A percentile compares a stretch with the other conserved stretches of the same genome.
phyloP scores from a whole-genome alignment of 2,797 vertebrate species.

The Poecilia gillii region DNA sequence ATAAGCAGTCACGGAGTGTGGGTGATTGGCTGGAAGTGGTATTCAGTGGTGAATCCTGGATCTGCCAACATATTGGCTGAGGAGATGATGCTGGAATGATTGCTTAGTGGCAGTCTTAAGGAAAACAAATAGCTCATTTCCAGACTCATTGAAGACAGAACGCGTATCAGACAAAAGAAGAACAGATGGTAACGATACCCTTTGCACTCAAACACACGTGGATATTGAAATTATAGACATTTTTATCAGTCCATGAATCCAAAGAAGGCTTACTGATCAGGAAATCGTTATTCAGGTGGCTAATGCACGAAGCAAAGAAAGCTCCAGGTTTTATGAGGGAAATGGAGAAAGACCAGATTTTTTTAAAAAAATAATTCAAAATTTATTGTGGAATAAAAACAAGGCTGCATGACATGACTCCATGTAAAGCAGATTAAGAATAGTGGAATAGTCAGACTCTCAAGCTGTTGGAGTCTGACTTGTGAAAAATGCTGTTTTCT shows the following conservation, averaged over 20 bases:
- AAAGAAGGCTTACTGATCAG: background rate
- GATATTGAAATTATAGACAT: background rate
- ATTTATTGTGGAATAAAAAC: background rate
- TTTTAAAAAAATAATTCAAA: background rate
- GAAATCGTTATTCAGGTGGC: background rate
- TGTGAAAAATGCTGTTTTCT: background rate
- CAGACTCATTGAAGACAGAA: background rate
- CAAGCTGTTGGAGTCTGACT: background rate
- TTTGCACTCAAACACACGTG: background rate
- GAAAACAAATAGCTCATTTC: conserved; percentile 3
- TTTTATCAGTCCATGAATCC: background rate
- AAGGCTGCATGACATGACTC: background rate
- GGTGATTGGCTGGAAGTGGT: conserved; percentile 6
- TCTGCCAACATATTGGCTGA: background rate
- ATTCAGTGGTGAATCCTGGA: background rate
- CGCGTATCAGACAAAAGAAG: background rate
- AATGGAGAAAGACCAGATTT: background rate
- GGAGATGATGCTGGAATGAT: background rate
- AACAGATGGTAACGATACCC: background rate
- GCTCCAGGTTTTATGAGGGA: background rate
- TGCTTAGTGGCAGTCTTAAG: background rate
- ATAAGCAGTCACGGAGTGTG: background rate
- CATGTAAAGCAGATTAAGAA: background rate
- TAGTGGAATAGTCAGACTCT: background rate
- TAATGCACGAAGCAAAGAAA: background rate